phyloP scores from a whole-genome alignment of 2,888 invertebrate species.

The Nectonema munidae region DNA sequence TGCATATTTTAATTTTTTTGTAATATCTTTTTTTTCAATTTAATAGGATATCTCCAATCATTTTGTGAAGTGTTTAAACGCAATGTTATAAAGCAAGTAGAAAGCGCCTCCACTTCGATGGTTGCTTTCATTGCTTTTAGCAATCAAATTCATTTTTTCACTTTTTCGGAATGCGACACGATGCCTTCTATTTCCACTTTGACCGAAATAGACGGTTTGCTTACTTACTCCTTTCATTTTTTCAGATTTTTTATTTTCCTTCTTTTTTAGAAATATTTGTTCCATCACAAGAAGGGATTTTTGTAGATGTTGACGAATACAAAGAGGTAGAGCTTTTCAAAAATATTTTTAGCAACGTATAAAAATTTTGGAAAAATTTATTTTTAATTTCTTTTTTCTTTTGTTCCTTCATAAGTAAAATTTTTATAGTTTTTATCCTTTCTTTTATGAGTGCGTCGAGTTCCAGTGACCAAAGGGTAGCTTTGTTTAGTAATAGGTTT shows the following conservation, averaged over 20 bases:
- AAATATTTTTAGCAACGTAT: background rate
- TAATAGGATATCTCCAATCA: constrained; percentile 38
- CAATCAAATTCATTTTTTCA: constrained; percentile 63
- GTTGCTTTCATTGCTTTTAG: constrained; percentile 75
- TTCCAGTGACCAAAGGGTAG: too few species aligned
- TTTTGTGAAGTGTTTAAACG: constrained; percentile 45
- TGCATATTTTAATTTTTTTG: constrained; percentile 16
- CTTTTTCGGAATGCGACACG: constrained; percentile 19
- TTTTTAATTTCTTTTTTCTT: constrained; percentile 8
- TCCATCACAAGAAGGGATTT: constrained; percentile 13
- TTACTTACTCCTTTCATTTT: background rate
- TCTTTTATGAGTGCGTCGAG: too few species aligned
- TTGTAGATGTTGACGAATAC: background rate
- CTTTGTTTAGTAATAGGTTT: too few species aligned
- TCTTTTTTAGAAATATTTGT: constrained; percentile 12
- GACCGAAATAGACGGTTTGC: constrained; percentile 51
- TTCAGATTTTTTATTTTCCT: too few species aligned
- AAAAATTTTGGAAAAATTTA: constrained; percentile 7
- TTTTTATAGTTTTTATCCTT: too few species aligned
- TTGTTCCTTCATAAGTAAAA: too few species aligned
- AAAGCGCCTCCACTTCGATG: constrained; percentile 68
- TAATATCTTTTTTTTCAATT: constrained; percentile 15
- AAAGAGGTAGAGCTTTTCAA: background rate
- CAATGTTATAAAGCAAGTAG: constrained; percentile 49
- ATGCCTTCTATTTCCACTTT: constrained; percentile 32